Base-by-base conservation (phyloP, 2,113 vertebrate species). In the Dermatemys mawii region DNA sequence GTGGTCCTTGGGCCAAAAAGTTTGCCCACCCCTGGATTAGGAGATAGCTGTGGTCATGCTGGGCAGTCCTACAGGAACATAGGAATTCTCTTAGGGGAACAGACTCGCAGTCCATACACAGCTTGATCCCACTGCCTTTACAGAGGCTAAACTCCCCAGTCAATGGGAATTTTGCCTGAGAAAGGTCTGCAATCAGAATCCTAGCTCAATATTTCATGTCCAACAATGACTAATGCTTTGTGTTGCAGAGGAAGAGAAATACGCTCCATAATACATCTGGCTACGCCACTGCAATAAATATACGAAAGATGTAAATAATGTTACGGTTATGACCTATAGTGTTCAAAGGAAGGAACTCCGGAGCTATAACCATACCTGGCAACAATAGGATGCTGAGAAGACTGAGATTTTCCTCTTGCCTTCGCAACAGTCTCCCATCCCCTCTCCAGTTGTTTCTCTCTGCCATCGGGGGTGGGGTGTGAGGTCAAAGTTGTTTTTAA, bases 301-400 rank as follows among this genome's bases (percentile, higher is more conserved):
- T 73, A 81, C 50, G 87, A 87, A 76, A 89, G 84, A 89, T 60
- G 57, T 92, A 80, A 94, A 96, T 84, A 91, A 88, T 81, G 83
- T 73, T 60, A 29, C 82, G 94, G 93, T 96, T 91, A 81, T 0
- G 92, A 94, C 90, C 95, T 78, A 84, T 14, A 26, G 24, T 60
- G 41, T 86, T 82, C 89, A 89, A 90, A 96, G 94, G 95, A 97
- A 97, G 94, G 94, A 97, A 96, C 84, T 97, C 87, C 90, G 86
- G 88, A 96, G 86, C 94, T 89, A 92, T 76, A 94, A 83, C 78
- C 89, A 79, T 93, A 96, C 93, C 95, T 97, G 94, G 90, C 19
- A 94, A 93, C 91, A 96, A 87, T 84, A 86, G 91, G 96, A 92
- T 96, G 87, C 3, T 35, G 54, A 93, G 90, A 93, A 96, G 84